phyloP scores from a whole-genome alignment of 2,113 vertebrate genomes.

The Cariama cristata region DNA sequence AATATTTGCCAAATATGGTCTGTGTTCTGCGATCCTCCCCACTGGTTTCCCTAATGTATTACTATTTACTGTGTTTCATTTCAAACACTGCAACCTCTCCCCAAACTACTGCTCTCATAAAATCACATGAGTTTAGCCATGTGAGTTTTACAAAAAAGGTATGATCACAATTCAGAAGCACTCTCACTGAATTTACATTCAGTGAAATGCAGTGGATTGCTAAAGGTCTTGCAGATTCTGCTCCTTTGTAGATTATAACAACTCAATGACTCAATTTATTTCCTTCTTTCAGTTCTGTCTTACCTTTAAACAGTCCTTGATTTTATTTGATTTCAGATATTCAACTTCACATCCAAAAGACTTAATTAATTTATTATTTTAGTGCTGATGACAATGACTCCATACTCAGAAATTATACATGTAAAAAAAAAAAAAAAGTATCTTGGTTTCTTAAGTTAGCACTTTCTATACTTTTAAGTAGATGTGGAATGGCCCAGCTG shows the following conservation, averaged over 20 bases:
- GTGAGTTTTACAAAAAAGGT: neutral
- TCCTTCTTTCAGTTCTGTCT: neutral
- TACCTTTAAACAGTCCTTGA: neutral
- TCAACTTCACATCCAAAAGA: neutral
- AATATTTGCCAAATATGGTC: neutral
- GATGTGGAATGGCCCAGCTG: neutral
- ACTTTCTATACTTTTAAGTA: neutral
- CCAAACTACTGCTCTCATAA: neutral
- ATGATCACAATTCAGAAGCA: neutral
- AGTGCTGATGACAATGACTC: neutral
- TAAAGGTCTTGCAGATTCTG: neutral
- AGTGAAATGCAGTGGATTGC: neutral
- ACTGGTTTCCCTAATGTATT: neutral
- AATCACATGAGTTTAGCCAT: neutral
- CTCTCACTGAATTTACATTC: neutral
- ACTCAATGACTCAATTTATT: neutral
- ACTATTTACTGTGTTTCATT: neutral
- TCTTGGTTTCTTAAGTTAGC: neutral
- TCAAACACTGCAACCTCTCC: neutral
- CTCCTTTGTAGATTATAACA: neutral
- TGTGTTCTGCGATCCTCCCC: neutral
- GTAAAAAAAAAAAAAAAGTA: neutral
- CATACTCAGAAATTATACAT: neutral
- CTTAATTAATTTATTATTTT: neutral
- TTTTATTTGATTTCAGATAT: constrained; percentile 9